Percentiles rank a stretch among this genome's conserved stretches.
Evolutionary conservation across 2,797 vertebrate genomes (phyloP).

Genomic region (Sebastes hubbsi): DNA sequence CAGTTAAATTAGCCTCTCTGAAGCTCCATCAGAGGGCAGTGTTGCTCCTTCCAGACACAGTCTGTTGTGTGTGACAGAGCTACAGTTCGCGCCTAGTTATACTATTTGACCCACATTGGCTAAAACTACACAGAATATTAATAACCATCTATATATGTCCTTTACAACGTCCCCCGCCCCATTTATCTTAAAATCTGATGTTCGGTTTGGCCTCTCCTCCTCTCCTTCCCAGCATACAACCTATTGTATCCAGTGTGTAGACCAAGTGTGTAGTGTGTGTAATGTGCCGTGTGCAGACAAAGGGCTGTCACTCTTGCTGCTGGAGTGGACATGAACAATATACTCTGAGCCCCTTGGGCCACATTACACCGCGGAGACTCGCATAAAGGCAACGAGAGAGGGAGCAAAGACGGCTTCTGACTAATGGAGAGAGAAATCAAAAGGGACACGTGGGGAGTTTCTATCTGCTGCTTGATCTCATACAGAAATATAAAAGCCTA

Average conservation of each 20-base stretch:
- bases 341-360: slow-evolving; percentile 64
- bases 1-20: neutral
- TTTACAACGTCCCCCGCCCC: slow-evolving; percentile 1
- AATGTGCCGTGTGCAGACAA: slow-evolving; percentile 55
- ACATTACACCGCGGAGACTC: slow-evolving; percentile 67
- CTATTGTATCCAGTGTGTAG: slow-evolving; percentile 49
- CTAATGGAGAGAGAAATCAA: slow-evolving; percentile 60
- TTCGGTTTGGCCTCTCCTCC: neutral
- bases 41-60: slow-evolving; percentile 11
- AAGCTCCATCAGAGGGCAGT: slow-evolving; percentile 51
- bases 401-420: slow-evolving; percentile 38
- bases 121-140: slow-evolving; percentile 1
- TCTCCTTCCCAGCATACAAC: neutral
- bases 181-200: slow-evolving; percentile 32
- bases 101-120: slow-evolving; percentile 1
- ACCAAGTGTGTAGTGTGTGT: slow-evolving; percentile 33
- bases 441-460: slow-evolving; percentile 10
- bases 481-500: neutral
- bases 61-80: neutral
- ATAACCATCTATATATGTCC: neutral
- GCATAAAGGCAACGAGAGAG: slow-evolving; percentile 54
- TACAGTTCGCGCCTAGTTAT: neutral
- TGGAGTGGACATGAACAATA: slow-evolving; percentile 78
- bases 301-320: slow-evolving; percentile 65
- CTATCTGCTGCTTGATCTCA: slow-evolving; percentile 15